These are phyloP conservation scores for Graptemys geographica DNA, from an alignment of 2,797 vertebrate species.

Conservation along the genomic window DNA sequence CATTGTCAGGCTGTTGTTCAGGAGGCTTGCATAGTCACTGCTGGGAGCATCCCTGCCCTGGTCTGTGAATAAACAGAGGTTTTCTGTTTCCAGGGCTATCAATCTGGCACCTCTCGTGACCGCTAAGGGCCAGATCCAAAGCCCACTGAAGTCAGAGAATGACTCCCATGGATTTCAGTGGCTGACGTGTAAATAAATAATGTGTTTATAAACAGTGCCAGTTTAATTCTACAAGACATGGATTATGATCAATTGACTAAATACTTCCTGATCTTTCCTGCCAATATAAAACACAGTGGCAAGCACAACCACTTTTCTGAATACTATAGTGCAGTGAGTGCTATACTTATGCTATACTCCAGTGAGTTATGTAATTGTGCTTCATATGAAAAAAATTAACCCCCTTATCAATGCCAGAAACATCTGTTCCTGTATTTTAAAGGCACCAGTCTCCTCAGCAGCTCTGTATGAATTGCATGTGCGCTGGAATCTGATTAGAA, in stretches of 20 bases:
- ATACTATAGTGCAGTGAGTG: background rate
- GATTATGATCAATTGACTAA: background rate
- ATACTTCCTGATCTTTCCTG: background rate
- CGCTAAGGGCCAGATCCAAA: background rate
- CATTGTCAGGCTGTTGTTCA: background rate
- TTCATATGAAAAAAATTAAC: background rate
- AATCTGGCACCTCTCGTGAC: background rate
- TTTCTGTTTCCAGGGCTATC: background rate
- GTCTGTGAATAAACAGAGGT: background rate
- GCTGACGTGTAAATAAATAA: background rate
- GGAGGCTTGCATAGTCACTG: background rate
- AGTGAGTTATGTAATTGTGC: background rate
- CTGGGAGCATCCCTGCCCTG: background rate
- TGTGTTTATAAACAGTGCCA: background rate
- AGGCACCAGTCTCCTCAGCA: background rate
- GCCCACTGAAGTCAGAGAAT: background rate
- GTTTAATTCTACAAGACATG: background rate
- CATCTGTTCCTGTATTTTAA: accelerated
- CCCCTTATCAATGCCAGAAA: background rate
- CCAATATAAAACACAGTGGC: background rate
- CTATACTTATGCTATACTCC: background rate
- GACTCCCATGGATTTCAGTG: background rate
- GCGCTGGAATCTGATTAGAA: background rate
- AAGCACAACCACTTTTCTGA: background rate
- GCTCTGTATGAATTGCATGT: background rate